These are phyloP conservation scores for Phrynosoma platyrhinos DNA, from an alignment of 2,113 vertebrate genomes.

Conservation along the genomic window DNA sequence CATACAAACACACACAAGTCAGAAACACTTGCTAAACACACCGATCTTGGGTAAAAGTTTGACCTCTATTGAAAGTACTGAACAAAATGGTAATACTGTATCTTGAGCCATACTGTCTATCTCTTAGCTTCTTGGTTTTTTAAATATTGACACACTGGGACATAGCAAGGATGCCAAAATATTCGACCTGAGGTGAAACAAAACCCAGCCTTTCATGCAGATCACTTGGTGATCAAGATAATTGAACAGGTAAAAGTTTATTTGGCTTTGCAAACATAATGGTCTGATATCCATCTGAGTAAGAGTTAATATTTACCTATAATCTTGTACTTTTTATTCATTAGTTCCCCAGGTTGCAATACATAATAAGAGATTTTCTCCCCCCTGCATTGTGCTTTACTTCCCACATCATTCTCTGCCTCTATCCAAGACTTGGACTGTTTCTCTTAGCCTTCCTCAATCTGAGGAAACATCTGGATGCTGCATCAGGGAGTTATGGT, in stretches of 20 bases:
- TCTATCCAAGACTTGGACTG: background rate
- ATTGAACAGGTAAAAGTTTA: background rate
- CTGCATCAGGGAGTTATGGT: background rate
- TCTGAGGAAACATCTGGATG: background rate
- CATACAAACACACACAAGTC: too few relatives aligned
- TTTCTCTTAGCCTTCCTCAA: background rate
- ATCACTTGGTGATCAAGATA: background rate
- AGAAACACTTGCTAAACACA: too few relatives aligned
- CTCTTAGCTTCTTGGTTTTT: background rate
- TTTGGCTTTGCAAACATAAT: background rate
- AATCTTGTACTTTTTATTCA: background rate
- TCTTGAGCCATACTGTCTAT: background rate
- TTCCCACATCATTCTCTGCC: background rate
- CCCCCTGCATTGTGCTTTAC: background rate
- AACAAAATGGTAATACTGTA: background rate
- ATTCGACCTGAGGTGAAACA: background rate
- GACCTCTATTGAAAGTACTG: background rate
- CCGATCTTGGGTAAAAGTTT: too few relatives aligned
- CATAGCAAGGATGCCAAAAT: background rate
- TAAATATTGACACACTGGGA: background rate
- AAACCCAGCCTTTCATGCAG: background rate
- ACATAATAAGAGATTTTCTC: background rate
- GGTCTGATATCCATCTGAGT: background rate
- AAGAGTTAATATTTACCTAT: constrained; percentile 6
- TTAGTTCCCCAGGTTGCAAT: background rate